phyloP scores from a whole-genome alignment of 2,888 invertebrate species.

The Steinernema carpocapsae region DNA sequence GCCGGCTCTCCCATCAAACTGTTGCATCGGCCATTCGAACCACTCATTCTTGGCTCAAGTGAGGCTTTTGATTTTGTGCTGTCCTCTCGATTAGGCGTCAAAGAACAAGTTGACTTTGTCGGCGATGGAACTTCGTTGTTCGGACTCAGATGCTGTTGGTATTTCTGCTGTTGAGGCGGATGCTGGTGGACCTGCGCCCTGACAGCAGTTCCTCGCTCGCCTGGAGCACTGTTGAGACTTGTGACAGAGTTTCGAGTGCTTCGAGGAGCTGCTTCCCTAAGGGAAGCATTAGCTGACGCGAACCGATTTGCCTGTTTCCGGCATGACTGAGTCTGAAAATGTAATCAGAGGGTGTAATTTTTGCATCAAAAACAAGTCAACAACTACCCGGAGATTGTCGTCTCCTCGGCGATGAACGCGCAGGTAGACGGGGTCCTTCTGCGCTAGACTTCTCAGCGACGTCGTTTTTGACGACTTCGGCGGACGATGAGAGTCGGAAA shows the following conservation, averaged over 20 bases:
- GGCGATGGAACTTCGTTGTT: background rate
- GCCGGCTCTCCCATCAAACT: constrained; percentile 41
- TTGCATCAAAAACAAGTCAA: constrained; percentile 15
- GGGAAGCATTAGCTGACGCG: background rate
- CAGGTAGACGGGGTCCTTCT: constrained; percentile 50
- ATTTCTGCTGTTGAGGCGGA: background rate
- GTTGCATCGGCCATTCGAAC: background rate
- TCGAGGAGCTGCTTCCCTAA: background rate
- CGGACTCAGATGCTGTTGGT: background rate
- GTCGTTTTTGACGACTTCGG: background rate
- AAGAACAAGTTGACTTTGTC: background rate
- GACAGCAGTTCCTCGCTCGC: background rate
- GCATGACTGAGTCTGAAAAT: constrained; percentile 26
- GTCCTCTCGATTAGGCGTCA: background rate
- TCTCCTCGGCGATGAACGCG: constrained; percentile 57
- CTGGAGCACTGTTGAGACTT: background rate
- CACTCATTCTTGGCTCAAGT: background rate
- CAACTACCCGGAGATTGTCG: constrained; percentile 14
- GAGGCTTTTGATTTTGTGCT: background rate
- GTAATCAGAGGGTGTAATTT: constrained; percentile 34
- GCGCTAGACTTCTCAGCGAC: constrained; percentile 43
- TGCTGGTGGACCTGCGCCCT: background rate
- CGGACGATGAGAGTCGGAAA: constrained; percentile 44
- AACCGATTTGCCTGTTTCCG: constrained; percentile 23
- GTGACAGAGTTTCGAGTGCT: constrained; percentile 18